A percentile compares a stretch with the other conserved stretches of the same genome.
These are phyloP conservation scores for Fringilla coelebs DNA, from an alignment of 2,797 vertebrate genomes.

Conservation along the genomic window DNA sequence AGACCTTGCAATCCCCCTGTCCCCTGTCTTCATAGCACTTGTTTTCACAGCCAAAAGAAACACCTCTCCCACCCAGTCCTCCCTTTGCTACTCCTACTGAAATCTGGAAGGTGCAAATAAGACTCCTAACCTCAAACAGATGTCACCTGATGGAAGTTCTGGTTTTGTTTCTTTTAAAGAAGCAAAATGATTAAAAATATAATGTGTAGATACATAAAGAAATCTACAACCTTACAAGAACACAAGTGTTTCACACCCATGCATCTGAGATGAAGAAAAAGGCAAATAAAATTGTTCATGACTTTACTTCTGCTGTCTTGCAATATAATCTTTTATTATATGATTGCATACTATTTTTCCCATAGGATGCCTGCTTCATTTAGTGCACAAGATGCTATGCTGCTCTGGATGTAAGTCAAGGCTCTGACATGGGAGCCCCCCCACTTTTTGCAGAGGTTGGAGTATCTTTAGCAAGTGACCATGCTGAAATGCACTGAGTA, in stretches of 20 bases:
- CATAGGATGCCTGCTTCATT: background rate
- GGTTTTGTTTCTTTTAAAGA: background rate
- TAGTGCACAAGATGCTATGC: background rate
- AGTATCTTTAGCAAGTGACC: background rate
- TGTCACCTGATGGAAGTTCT: background rate
- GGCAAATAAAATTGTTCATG: background rate
- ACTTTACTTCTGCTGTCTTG: background rate
- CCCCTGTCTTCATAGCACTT: background rate
- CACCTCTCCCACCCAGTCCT: background rate
- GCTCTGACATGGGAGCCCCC: background rate
- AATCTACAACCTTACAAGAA: background rate
- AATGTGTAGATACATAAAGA: background rate
- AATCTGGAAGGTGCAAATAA: background rate
- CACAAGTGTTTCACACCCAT: background rate
- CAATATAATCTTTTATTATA: background rate
- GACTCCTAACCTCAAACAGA: background rate
- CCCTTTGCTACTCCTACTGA: background rate
- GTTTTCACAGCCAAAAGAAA: background rate
- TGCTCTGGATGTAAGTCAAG: background rate
- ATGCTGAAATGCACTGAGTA: background rate
- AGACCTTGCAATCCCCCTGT: background rate
- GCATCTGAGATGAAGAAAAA: background rate
- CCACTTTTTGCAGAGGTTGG: background rate
- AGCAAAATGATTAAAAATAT: background rate
- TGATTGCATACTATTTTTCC: background rate